phyloP scores from a whole-genome alignment of 1,140 invertebrate genomes.

The Hesperophylax magnus region DNA sequence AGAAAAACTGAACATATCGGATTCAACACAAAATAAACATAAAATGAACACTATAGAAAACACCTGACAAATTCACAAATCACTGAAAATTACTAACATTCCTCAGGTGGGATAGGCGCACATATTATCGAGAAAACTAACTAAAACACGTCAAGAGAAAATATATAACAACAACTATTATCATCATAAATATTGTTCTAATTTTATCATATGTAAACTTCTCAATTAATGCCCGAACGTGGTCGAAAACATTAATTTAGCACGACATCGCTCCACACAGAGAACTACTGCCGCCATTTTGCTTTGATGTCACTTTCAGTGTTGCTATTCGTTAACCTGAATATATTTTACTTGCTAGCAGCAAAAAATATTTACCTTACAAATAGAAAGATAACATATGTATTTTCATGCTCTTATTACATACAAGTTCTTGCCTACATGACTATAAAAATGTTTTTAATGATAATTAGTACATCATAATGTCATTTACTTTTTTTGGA shows the following conservation, averaged over 20 bases:
- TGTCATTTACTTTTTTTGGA: too few species aligned
- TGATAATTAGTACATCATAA: too few species aligned
- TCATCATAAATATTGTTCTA: conserved; percentile 49
- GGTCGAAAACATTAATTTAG: conserved; percentile 49
- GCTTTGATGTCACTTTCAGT: conserved; percentile 54
- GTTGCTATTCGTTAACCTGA: conserved; percentile 19
- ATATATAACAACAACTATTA: conserved; percentile 29
- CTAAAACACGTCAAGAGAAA: conserved; percentile 42
- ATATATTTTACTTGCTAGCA: conserved; percentile 18
- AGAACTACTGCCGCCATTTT: conserved; percentile 52
- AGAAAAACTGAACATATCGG: conserved; percentile 43
- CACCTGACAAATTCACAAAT: conserved; percentile 72
- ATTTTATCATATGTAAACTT: conserved; percentile 38
- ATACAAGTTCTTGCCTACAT: too few species aligned
- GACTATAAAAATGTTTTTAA: too few species aligned
- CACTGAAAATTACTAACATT: conserved; percentile 71
- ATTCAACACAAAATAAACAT: conserved; percentile 68
- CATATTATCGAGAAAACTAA: conserved; percentile 50
- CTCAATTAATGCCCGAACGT: conserved; percentile 42
- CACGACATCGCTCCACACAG: conserved; percentile 43
- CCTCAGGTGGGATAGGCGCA: conserved; percentile 69
- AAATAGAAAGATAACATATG: background rate
- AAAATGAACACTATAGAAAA: conserved; percentile 69
- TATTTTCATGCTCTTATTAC: too few species aligned
- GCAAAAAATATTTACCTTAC: conserved; percentile 4